Base-by-base conservation (phyloP, 2,888 invertebrate species). In the Nysson spinosus region DNA sequence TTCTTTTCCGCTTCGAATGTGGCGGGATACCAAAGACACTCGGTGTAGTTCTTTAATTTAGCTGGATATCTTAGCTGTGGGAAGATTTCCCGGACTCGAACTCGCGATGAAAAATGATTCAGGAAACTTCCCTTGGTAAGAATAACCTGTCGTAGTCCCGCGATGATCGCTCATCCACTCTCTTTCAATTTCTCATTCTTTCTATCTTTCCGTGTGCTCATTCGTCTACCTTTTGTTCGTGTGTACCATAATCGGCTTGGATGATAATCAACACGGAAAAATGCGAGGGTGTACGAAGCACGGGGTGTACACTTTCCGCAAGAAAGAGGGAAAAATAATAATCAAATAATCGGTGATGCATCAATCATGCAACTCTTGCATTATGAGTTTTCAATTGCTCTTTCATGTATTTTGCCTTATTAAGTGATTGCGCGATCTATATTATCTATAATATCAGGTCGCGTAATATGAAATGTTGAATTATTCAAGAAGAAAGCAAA, bases 81-180 rank as follows among this genome's bases (percentile, higher is more conserved):
- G 22, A 22, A 7, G 12, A 46, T 17, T 51, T 55, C 32, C 17
- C 17, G 42, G 47, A 50, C 54, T 50, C 20, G 37, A 35, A 35
- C 37, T 55, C 32, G 26, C 26, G 37, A 56, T 75, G 75, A 74
- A 74, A 74, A 75, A 75, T 68, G 71, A 71, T 62, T 43, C 30
- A 34, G 6, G 40, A 43, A 75, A 71, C 55, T 62, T 75, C 32
- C 16, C 43, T 26, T n/a, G 19, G 50, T 43, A 32, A 54, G 57
- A 50, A 61, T 56, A 44, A 52, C 55, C 34, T 28, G 35, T 44
- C 42, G 50, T 50, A 20, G 28, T 32, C 24, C 14, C 26, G 49
- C 43, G 56, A 74, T 54, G 57, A 72, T 72, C 72, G 62, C 61
- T 69, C 72, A 72, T 63, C 60, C 69, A 51, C 54, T 68, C 69